Evolutionary conservation across 2,888 invertebrate species (phyloP).

Genomic region (Acronicta psi): DNA sequence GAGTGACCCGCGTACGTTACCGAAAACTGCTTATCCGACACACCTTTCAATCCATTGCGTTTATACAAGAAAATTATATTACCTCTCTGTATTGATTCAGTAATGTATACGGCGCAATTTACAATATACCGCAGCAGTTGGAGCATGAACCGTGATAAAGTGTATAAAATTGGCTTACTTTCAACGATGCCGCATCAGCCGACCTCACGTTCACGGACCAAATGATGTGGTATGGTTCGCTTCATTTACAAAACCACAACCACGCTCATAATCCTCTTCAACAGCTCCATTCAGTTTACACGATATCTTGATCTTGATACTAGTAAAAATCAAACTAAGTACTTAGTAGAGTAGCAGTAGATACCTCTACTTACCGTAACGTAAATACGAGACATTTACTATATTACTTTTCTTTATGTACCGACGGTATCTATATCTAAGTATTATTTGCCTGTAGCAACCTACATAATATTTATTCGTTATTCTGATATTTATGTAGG

Average conservation of each 20-base stretch:
- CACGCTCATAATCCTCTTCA: constrained; percentile 54
- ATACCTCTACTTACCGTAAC: too few relatives aligned
- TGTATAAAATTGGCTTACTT: constrained; percentile 68
- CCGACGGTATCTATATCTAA: too few relatives aligned
- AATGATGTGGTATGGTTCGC: constrained; percentile 69
- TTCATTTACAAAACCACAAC: constrained; percentile 71
- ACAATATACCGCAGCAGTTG: constrained; percentile 41
- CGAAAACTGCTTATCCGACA: constrained; percentile 42
- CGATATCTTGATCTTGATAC: constrained; percentile 12
- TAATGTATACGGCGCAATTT: constrained; percentile 49
- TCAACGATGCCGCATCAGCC: constrained; percentile 63
- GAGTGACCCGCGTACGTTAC: constrained; percentile 50
- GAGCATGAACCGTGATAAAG: constrained; percentile 59
- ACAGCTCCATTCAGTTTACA: constrained; percentile 21
- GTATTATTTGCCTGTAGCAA: too few relatives aligned
- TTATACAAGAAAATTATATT: constrained; percentile 13
- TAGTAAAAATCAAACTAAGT: constrained; percentile 5
- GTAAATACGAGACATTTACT: too few relatives aligned
- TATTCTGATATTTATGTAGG: too few relatives aligned
- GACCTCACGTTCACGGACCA: constrained; percentile 71
- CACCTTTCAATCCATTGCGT: constrained; percentile 18
- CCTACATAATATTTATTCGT: too few relatives aligned
- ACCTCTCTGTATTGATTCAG: constrained; percentile 35
- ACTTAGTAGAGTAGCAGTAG: too few relatives aligned
- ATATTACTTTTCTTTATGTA: too few relatives aligned